These are phyloP conservation scores for Periplaneta americana DNA, from an alignment of 1,140 invertebrate species.

Conservation along the genomic window DNA sequence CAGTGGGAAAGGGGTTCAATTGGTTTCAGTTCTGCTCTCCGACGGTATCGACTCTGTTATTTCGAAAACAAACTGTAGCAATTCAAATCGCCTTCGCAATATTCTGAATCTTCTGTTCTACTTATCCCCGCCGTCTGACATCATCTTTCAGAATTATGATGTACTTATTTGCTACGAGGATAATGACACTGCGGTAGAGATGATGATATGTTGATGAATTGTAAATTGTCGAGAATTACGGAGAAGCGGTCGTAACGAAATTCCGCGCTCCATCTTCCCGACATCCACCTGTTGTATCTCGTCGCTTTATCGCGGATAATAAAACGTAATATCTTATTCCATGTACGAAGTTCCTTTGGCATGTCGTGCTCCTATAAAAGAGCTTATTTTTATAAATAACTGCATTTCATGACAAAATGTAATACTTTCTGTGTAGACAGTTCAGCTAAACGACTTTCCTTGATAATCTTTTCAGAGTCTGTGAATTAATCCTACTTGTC, in stretches of 20 bases:
- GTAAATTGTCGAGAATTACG: background rate
- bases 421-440: background rate
- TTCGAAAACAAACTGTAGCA: too few species aligned
- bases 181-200: background rate
- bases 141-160: background rate
- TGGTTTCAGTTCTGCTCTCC: too few species aligned
- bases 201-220: background rate
- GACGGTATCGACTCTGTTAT: too few species aligned
- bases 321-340: background rate
- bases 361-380: background rate
- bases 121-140: too few species aligned
- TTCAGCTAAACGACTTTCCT: too few species aligned
- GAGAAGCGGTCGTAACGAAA: background rate
- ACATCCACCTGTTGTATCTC: background rate
- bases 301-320: background rate
- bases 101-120: too few species aligned
- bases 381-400: background rate
- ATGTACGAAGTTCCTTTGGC: background rate
- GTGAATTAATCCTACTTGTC: too few species aligned
- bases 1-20: too few species aligned
- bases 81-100: too few species aligned
- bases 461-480: too few species aligned
- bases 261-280: background rate
- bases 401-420: background rate
- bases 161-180: background rate